Percentiles rank a stretch among this genome's conserved stretches.
Conservation (phyloP, 2,113 vertebrate genomes). For the Cacatua alba region DNA sequence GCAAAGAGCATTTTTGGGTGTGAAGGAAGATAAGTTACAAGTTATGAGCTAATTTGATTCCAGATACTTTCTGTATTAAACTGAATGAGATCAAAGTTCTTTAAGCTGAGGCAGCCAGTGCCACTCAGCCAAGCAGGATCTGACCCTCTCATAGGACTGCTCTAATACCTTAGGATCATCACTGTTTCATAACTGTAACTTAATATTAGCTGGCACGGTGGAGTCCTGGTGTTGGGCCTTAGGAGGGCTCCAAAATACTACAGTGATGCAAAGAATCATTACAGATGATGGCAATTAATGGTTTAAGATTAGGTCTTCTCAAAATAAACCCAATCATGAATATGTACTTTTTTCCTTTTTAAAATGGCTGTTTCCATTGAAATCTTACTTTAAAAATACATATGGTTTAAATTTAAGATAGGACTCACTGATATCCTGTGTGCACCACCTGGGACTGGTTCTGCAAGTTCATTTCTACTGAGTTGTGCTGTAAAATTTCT, state of each 20-base stretch:
- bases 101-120: background rate
- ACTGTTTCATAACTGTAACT: background rate
- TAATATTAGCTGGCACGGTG: background rate
- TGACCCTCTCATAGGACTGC: background rate
- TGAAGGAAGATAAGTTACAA: background rate
- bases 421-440: background rate
- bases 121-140: background rate
- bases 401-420: background rate
- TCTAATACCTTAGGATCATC: background rate
- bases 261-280: background rate
- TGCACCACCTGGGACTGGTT: background rate
- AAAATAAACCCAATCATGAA: background rate
- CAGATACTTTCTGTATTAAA: background rate
- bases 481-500: background rate
- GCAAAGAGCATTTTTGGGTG: background rate
- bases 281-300: background rate
- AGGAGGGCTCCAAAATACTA: background rate
- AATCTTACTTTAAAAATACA: background rate
- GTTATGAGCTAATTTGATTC: background rate
- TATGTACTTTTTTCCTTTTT: background rate
- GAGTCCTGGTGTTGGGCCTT: background rate
- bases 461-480: background rate
- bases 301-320: background rate
- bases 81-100: background rate
- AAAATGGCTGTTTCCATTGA: background rate